Conservation (phyloP, 2,888 invertebrate species). For the Spisula subtruncata region DNA sequence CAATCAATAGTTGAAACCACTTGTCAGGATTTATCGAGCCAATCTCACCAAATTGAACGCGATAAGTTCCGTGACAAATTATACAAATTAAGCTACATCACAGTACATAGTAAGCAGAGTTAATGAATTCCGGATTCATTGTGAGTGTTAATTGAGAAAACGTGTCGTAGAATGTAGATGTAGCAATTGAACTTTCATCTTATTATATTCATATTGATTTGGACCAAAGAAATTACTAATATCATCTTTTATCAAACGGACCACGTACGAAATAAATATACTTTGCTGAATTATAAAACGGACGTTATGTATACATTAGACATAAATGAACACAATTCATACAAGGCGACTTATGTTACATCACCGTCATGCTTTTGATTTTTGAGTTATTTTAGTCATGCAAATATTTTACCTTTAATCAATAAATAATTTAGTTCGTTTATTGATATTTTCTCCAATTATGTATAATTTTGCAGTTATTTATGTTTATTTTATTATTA, state of each 20-base stretch:
- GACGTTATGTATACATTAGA: background rate
- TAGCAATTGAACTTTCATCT: background rate
- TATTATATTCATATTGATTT: background rate
- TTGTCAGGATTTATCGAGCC: background rate
- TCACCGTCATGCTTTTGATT: constrained; percentile 3
- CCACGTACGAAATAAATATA: background rate
- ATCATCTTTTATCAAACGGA: background rate
- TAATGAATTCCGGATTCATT: background rate
- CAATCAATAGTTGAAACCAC: background rate
- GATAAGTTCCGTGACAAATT: background rate
- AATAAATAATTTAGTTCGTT: background rate
- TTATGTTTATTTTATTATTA: background rate
- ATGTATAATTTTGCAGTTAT: constrained; percentile 1
- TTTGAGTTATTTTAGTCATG: constrained; percentile 13
- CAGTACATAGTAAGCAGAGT: background rate
- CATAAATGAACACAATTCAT: background rate
- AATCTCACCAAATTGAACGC: background rate
- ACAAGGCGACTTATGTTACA: background rate
- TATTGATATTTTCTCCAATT: constrained; percentile 5
- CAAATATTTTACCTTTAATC: constrained; percentile 2
- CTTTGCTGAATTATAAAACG: background rate
- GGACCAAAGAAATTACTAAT: background rate
- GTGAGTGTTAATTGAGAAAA: background rate
- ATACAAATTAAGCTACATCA: background rate
- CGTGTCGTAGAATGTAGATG: background rate